Conservation (phyloP, 2,113 vertebrate genomes). For the Clarias batrachus region DNA sequence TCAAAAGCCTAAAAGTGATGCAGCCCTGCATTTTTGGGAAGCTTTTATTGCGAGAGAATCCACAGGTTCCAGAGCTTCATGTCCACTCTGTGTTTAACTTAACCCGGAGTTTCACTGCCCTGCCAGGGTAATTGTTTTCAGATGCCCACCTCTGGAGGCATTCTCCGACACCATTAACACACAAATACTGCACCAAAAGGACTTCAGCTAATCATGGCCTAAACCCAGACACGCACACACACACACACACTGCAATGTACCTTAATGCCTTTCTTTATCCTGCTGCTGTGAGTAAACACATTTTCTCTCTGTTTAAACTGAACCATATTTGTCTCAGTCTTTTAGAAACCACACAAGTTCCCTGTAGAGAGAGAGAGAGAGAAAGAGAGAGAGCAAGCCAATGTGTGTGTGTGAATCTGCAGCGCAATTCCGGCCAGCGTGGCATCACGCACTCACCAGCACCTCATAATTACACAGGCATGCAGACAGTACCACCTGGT, state of each 20-base stretch:
- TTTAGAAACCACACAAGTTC: constrained; percentile 31
- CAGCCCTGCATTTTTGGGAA: constrained; percentile 22
- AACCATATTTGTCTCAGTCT: constrained; percentile 54
- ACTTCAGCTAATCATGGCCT: constrained; percentile 29
- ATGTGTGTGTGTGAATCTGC: constrained; percentile 33
- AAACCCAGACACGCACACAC: constrained; percentile 7
- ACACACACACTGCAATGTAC: constrained; percentile 24
- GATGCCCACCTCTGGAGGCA: constrained; percentile 51
- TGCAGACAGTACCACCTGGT: constrained; percentile 44
- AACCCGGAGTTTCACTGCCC: constrained; percentile 9
- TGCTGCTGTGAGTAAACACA: constrained; percentile 50
- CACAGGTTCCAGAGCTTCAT: constrained; percentile 16
- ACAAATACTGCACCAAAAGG: constrained; percentile 37
- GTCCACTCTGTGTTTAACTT: constrained; percentile 43
- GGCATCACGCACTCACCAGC: constrained; percentile 44
- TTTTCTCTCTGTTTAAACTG: constrained; percentile 52
- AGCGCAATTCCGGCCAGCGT: constrained; percentile 47
- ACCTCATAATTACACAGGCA: constrained; percentile 56
- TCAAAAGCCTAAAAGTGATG: constrained; percentile 5
- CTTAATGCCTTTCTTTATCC: constrained; percentile 44
- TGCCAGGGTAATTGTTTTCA: constrained; percentile 51
- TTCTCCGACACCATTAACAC: constrained; percentile 43
- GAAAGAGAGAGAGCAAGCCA: not conserved
- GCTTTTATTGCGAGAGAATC: constrained; percentile 32
- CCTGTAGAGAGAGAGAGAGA: constrained; percentile 8